Percentiles rank a stretch among this genome's conserved stretches.
These are phyloP conservation scores for Chydorus sphaericus DNA, from an alignment of 2,888 invertebrate species.

Conservation along the genomic window DNA sequence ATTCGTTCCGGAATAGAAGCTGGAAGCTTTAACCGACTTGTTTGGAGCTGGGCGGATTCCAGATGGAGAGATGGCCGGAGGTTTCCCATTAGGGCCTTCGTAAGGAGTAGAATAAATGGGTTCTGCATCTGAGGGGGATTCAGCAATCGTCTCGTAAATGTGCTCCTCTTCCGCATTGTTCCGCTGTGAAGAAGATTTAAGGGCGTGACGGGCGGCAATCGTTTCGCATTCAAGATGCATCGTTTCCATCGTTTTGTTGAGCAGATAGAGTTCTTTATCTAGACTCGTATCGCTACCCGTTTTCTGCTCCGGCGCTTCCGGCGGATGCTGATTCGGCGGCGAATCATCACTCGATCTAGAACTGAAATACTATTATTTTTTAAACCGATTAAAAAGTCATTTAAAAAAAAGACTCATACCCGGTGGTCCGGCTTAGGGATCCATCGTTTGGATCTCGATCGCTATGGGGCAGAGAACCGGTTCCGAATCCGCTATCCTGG, in stretches of 20 bases:
- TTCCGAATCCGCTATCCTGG: conserved; percentile 16
- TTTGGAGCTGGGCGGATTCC: not conserved
- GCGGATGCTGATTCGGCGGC: not conserved
- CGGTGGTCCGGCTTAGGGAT: not conserved
- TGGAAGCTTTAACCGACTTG: not conserved
- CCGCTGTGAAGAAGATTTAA: not conserved
- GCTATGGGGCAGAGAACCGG: conserved; percentile 5
- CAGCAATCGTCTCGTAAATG: conserved; percentile 48
- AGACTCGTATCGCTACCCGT: not conserved
- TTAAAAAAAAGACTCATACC: not conserved
- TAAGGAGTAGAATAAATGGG: conserved; percentile 48
- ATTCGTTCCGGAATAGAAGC: not conserved
- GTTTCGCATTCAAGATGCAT: conserved; percentile 39
- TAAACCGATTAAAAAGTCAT: too few species aligned
- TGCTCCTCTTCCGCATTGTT: conserved; percentile 35
- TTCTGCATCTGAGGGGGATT: conserved; percentile 38
- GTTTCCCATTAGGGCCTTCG: conserved; percentile 26
- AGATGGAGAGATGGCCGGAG: not conserved
- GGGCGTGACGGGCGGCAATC: conserved; percentile 19
- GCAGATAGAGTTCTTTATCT: conserved; percentile 34
- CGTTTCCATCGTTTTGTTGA: conserved; percentile 42
- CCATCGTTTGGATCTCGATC: not conserved
- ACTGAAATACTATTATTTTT: not conserved
- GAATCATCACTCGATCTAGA: not conserved
- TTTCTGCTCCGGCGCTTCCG: not conserved